phyloP scores from a whole-genome alignment of 2,888 invertebrate species.

The Andrena hattorfiana region DNA sequence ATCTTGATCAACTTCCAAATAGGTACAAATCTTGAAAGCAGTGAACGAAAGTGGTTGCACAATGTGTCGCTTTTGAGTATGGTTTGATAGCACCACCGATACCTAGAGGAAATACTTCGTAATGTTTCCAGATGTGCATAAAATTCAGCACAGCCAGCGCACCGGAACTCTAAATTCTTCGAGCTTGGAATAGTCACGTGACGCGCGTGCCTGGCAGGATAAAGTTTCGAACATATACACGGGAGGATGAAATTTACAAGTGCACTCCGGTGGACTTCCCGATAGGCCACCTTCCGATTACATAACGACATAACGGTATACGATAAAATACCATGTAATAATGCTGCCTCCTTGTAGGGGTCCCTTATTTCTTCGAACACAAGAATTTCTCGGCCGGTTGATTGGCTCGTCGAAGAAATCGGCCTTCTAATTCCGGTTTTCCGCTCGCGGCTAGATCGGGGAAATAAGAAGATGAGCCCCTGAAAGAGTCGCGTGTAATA shows the following conservation, averaged over 20 bases:
- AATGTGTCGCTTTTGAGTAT: no score
- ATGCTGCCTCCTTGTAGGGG: conserved; percentile 34
- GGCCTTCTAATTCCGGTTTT: conserved; percentile 67
- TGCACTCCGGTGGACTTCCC: not conserved
- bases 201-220: conserved; percentile 12
- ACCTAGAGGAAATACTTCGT: not conserved
- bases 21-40: no score
- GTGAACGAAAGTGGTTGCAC: no score
- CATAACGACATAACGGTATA: conserved; percentile 60
- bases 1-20: no score
- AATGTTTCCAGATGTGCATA: no score
- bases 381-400: conserved; percentile 47
- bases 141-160: not conserved
- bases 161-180: conserved; percentile 1
- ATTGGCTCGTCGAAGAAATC: conserved; percentile 51
- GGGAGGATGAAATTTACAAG: conserved; percentile 8
- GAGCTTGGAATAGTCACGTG: not conserved
- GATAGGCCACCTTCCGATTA: conserved; percentile 35
- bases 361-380: conserved; percentile 31
- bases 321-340: conserved; percentile 48
- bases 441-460: conserved; percentile 27
- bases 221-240: conserved; percentile 39
- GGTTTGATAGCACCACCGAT: no score
- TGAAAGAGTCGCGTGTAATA: conserved; percentile 53
- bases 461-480: conserved; percentile 40